Evolutionary conservation across 2,888 invertebrate species (phyloP), one percentile per base, ranked within the genome.

Genomic region (Nephrotoma guestfalica): DNA sequence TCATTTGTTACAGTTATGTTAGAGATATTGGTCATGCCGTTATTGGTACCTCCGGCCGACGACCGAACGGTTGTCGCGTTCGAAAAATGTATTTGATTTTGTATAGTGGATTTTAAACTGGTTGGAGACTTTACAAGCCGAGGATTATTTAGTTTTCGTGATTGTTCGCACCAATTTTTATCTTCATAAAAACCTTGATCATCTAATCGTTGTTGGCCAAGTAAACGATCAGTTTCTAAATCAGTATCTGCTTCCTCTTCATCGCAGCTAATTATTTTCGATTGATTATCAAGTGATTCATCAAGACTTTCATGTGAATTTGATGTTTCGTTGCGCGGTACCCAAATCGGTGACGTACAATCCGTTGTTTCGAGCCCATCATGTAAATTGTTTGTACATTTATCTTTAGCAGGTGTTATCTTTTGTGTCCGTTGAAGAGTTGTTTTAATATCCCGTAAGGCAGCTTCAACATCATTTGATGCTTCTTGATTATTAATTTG

Each of bases 211-310:
- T 98, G 98, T 90, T 98, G 98, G 0, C 98, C 98, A 86, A 99
- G 93, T 87, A 99, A 93, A 89, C 98, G 93, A 92, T 99, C 99
- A n/a, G 99, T 99, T 92, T 99, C 99, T 89, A 98, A 94, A 92
- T 99, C 99, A 0, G 99, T 99, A 90, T 99, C 99, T n/a, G 97
- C 97, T 92, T 97, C 97, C 90, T 96, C 96, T 93, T 92, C 90
- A 88, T 95, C 95, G 0, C 93, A 94, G 88, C 94, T 94, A 41
- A 88, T 86, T 88, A 88, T 89, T 89, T 87, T 87, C 13, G 86
- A 87, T 6, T 45, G 85, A 40, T 86, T 84, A 57, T 57, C 51
- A 13, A 85, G 83, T 41, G 86, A 87, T 6, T 86, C 86, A n/a
- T 86, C 86, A 18, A 88, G 30, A 86, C 87, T 88, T 51, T 88